These are phyloP conservation scores for Aurelia sp. DNA, from an alignment of 30 jellyfish, hydroid and myxozoan genomes.

Conservation along the genomic window DNA sequence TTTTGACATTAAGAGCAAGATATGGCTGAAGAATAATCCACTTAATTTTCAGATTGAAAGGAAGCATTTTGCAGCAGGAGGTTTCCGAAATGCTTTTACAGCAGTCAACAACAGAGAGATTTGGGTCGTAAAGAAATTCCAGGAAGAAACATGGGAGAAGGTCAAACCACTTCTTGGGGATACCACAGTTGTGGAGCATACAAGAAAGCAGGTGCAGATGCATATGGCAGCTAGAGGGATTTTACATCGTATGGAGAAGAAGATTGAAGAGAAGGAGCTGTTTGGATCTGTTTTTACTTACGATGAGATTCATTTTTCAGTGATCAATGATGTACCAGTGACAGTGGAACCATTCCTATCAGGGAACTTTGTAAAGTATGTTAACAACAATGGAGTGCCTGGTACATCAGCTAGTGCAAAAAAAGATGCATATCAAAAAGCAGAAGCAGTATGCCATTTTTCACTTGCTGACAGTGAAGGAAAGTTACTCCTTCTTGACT, in stretches of 20 bases:
- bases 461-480: constrained; percentile 10
- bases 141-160: constrained; percentile 17
- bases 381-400: constrained; percentile 34
- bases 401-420: constrained; percentile 4
- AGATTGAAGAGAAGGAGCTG: constrained; percentile 21
- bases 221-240: constrained; percentile 38
- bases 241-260: constrained; percentile 17
- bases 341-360: constrained; percentile 45
- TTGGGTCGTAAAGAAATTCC: constrained; percentile 17
- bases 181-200: constrained; percentile 19
- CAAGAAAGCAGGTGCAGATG: constrained; percentile 38
- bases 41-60: constrained; percentile 9
- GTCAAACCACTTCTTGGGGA: constrained; percentile 24
- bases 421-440: not conserved
- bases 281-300: constrained; percentile 16
- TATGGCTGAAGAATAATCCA: constrained; percentile 4
- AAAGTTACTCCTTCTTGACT: constrained; percentile 39
- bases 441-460: constrained; percentile 22
- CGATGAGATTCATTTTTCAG: constrained; percentile 7
- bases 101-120: constrained; percentile 21
- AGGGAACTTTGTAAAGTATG: constrained; percentile 34
- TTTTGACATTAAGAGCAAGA: not conserved
- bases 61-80: constrained; percentile 27
- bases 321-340: constrained; percentile 20
- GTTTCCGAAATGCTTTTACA: constrained; percentile 16